Percentiles rank a stretch among this genome's conserved stretches.
phyloP scores from a whole-genome alignment of 1,140 invertebrate species.

The Bemisia tabaci region DNA sequence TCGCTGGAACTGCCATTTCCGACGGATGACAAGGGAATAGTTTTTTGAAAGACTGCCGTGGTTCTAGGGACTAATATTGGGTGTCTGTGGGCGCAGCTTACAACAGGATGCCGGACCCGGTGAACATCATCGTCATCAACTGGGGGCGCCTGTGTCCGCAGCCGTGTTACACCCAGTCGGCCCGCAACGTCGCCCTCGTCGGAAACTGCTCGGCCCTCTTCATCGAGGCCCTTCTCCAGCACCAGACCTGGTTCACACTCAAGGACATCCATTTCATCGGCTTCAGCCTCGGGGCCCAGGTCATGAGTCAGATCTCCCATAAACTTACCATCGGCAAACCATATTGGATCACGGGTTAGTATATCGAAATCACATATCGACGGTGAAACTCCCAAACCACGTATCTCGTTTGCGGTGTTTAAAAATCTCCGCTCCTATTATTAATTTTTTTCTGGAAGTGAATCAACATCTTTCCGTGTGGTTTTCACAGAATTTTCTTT shows the following conservation, averaged over 20 bases:
- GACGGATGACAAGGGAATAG: no score
- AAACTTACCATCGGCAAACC: constrained; percentile 25
- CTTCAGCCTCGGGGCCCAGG: constrained; percentile 59
- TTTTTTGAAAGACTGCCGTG: no score
- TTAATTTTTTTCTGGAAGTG: no score
- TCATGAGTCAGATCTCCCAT: constrained; percentile 48
- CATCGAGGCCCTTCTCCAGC: constrained; percentile 28
- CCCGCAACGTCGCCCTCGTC: constrained; percentile 38
- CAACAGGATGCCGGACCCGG: constrained; percentile 33
- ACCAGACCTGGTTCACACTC: constrained; percentile 25
- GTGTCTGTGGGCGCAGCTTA: no score
- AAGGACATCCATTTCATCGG: constrained; percentile 51
- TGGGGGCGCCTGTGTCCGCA: constrained; percentile 42
- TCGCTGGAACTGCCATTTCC: no score
- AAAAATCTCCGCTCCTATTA: no score
- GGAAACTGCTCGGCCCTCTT: constrained; percentile 35
- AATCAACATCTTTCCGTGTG: no score
- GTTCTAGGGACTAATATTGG: no score
- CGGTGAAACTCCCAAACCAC: no score
- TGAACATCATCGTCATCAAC: constrained; percentile 46
- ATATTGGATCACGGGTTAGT: constrained; percentile 30
- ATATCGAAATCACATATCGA: no score
- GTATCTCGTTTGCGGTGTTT: no score
- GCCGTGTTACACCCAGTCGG: constrained; percentile 42
- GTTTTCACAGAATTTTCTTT: no score